Evolutionary conservation across 2,888 invertebrate genomes (phyloP).

Genomic region (Crioceris asparagi): DNA sequence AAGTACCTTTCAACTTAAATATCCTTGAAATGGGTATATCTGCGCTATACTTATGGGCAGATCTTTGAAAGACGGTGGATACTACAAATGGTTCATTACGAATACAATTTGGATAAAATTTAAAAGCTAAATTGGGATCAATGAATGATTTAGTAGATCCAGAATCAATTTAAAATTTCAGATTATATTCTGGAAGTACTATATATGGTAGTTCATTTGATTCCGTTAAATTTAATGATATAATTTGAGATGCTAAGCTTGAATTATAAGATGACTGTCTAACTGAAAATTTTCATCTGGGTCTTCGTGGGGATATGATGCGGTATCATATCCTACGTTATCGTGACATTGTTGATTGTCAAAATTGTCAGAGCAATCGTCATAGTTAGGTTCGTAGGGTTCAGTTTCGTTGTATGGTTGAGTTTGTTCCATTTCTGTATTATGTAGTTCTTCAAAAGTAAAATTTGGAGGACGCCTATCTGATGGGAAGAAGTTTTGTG

Average conservation of each 20-base stretch:
- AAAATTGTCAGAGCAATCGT: neutral
- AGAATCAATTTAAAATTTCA: constrained; percentile 12
- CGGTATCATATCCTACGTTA: neutral
- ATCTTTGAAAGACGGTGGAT: too few species aligned
- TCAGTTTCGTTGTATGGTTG: too few species aligned
- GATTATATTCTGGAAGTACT: constrained; percentile 13
- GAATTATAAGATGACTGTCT: neutral
- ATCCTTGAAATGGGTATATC: too few species aligned
- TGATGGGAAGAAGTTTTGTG: neutral
- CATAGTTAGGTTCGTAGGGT: neutral
- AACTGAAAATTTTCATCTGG: constrained; percentile 4
- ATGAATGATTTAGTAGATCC: constrained; percentile 12
- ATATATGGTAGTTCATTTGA: constrained; percentile 11
- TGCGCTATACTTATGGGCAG: too few species aligned
- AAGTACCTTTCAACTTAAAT: too few species aligned
- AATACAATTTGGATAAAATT: constrained; percentile 9
- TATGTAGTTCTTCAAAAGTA: neutral
- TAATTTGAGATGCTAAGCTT: neutral
- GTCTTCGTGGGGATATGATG: too few species aligned
- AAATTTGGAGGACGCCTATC: neutral
- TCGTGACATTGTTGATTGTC: neutral
- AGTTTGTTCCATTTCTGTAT: neutral
- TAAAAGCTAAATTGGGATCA: constrained; percentile 11
- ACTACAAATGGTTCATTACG: too few species aligned
- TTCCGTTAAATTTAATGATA: neutral